phyloP scores from a whole-genome alignment of 2,113 vertebrate genomes.

The Rhipidura dahli region DNA sequence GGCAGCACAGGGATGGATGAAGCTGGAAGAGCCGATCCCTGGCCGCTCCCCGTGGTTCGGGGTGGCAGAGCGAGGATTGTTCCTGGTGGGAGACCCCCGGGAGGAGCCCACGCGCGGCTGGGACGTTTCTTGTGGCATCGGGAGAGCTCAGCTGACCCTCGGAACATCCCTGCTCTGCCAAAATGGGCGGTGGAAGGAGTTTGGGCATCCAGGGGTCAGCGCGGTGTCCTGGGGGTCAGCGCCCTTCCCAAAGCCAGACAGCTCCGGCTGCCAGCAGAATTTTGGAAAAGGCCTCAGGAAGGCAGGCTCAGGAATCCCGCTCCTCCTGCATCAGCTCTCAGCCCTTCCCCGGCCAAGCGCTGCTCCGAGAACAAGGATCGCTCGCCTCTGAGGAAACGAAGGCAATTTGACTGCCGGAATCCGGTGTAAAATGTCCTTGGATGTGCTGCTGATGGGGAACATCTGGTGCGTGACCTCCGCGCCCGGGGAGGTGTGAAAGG shows the following conservation, averaged over 20 bases:
- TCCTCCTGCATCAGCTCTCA: background rate
- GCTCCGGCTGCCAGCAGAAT: background rate
- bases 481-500: background rate
- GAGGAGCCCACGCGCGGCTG: background rate
- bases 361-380: fast-evolving
- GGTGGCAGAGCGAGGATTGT: background rate
- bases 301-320: fast-evolving
- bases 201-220: fast-evolving
- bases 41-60: fast-evolving
- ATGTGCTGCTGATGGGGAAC: background rate
- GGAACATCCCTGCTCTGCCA: background rate
- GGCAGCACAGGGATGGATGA: background rate
- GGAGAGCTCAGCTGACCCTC: background rate
- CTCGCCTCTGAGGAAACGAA: background rate
- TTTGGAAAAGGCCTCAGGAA: background rate
- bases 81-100: background rate
- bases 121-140: fast-evolving
- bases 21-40: background rate
- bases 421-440: background rate
- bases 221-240: background rate
- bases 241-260: background rate
- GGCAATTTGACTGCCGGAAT: background rate
- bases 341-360: background rate
- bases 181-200: fast-evolving
- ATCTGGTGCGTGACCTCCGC: background rate